These are phyloP conservation scores for Epinephelus fuscoguttatus DNA, from an alignment of 2,113 vertebrate species.

Conservation along the genomic window DNA sequence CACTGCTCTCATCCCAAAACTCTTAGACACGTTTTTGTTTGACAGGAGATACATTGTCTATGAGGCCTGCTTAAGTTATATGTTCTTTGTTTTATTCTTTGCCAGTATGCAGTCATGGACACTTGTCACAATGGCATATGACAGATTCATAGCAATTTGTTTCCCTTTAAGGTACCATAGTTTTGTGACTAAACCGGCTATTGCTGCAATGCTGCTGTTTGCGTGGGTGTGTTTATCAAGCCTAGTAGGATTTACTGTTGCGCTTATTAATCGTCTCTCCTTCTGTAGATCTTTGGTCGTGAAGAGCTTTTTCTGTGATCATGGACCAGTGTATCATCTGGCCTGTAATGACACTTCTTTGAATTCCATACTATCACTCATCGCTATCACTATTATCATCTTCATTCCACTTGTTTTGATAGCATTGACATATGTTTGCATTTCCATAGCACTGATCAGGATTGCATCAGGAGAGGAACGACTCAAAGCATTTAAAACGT, in stretches of 20 bases:
- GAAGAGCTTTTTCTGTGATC: conserved; percentile 77
- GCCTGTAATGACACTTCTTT: conserved; percentile 62
- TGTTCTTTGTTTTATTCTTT: conserved; percentile 74
- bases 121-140: conserved; percentile 72
- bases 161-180: conserved; percentile 72
- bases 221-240: conserved; percentile 15
- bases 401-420: conserved; percentile 51
- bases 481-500: conserved; percentile 74
- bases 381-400: neutral
- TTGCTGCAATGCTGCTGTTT: conserved; percentile 43
- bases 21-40: conserved; percentile 74
- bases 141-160: conserved; percentile 78
- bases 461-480: conserved; percentile 53
- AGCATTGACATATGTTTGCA: conserved; percentile 38
- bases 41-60: conserved; percentile 69
- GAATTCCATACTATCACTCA: neutral
- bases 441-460: conserved; percentile 54
- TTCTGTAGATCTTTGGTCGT: conserved; percentile 76
- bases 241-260: neutral
- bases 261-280: conserved; percentile 65
- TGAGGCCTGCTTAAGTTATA: conserved; percentile 67
- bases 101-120: conserved; percentile 69
- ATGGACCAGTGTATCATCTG: conserved; percentile 59
- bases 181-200: conserved; percentile 51
- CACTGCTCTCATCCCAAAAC: conserved; percentile 73